Base-by-base conservation (phyloP, 2,113 vertebrate genomes). In the Mus pahari region DNA sequence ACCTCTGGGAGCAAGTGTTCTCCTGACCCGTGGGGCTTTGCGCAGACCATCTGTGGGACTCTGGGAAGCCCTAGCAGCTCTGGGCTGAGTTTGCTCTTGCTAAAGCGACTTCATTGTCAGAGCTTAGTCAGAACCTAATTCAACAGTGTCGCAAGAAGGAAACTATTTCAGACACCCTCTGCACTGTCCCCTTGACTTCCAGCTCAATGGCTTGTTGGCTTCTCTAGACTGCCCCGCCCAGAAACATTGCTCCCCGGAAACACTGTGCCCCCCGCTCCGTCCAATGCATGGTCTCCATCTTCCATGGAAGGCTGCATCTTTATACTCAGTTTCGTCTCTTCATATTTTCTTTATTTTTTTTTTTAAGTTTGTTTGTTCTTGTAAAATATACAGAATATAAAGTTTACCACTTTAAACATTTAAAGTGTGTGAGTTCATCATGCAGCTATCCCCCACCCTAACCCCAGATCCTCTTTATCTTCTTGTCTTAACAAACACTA, bases 241-340 rank as follows among this genome's bases (percentile, higher is more conserved):
- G 50, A 55, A 45, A 84, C 13, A 11, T 14, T 7, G 5, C 3
- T 1, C 39, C 20, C 58, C 2, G 7, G 50, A 55, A 45, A 84
- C 13, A 11, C 19, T 7, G 5, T 1, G 1, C 39, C 20, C 39
- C 20, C 58, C 0, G 20, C 0, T 26, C 3, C 4, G 0, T 36
- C 45, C 68, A 28, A 2, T 36, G 64, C 50, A 13, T 31, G 28
- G 19, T 86, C 53, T 71, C 45, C 9, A 9, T 66, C 50, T 89
- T 11, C 24, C 36, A 13, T 2, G 3, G 39, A 87, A 60, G 10
- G 3, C 31, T 36, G 58, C 70, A 0, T 66, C 26, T 45, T 31
- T 48, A 6, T 24, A 22, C 77, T 74, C 12, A 39, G 42, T 90
- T 78, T 73, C 48, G 1, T 91, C 26, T 45, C 26, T 14, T 53